Base-by-base conservation (phyloP, 2,888 invertebrate species). In the Campoplex nolae region DNA sequence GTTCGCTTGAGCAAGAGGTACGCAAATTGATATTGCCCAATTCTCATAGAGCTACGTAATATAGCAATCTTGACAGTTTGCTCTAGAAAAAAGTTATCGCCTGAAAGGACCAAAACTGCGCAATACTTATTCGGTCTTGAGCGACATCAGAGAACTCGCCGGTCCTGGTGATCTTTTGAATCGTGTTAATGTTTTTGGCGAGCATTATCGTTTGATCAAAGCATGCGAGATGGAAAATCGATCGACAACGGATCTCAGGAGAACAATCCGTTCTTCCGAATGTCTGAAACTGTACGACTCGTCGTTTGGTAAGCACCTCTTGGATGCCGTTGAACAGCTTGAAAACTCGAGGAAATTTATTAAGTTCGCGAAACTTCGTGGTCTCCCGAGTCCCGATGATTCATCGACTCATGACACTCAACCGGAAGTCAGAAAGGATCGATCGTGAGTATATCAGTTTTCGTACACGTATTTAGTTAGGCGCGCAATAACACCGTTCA, bases 1-100 rank as follows among this genome's bases (percentile, higher is more conserved):
- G 91, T 68, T 73, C 92, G 9, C 92, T 91, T 62, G 89, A 92
- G 38, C 88, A 82, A 77, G 93, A 94, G 90, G 94, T 94, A 90
- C 82, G 54, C 18, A 32, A 51, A 35, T 48, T n/a, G 1, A 13
- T 38, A 0, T 35, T 6, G 38, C 13, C 2, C 42, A 8, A 68
- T 3, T 42, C 28, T 18, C 3, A 6, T 11, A 16, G 3, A 16
- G 18, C 23, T 23, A 8, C 54, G 18, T 35, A 38, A 51, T 13
- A 42, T 77, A n/a, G 62, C 23, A 28, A 67, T n/a, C 9, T 35
- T 87, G 84, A 3, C 73, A 94, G 94, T 91, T 89, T 75, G 92
- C 92, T 13, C 89, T 94, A n/a, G 92, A 93, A 73, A 93, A 90
- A 77, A 86, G 83, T 62, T 91, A 89, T 38, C 90, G 90, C 56